Evolutionary conservation across 2,797 vertebrate species (phyloP), one percentile per base, ranked within the genome.

Genomic region (Myotis findleyi): DNA sequence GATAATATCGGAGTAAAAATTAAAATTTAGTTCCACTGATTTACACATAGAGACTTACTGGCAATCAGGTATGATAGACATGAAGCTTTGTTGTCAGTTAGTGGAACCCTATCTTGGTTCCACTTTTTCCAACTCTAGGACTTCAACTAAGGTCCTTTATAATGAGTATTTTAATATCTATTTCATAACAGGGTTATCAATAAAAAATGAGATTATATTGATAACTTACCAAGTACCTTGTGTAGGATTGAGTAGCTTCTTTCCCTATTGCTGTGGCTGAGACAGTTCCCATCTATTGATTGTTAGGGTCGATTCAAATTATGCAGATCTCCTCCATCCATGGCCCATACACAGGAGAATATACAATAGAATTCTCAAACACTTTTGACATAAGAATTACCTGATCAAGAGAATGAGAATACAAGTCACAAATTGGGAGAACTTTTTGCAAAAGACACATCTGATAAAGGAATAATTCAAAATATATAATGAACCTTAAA

Each of bases 151-250:
- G 14, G 8, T 7, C 16, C 38, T 83, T 12, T 84, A 17, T 44
- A 79, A 88, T 66, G 2, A 55, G 2, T 72, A 41, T 66, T 23
- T 21, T 91, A 33, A n/a, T 47, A 30, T 10, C 4, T 92, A 14
- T 36, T 82, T 91, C 33, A 83, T 91, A 53, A 33, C 33, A 75
- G 49, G 55, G 5, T 44, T 96, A 91, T 69, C 20, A 89, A 89
- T 44, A 18, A 68, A 95, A 64, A 21, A 77, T 81, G 23, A 87
- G 21, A 71, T 69, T 76, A 51, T 59, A 41, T 25, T 85, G 62
- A 64, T 73, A 68, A 92, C 79, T 62, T 38, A 10, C 25, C 49
- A 79, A 66, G 27, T 36, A 47, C 6, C 16, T 62, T 38, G 21
- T 9, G n/a, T 69, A 64, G 30, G 30, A 30, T 51, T 73, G n/a